phyloP scores from a whole-genome alignment of 1,140 invertebrate genomes.

The Aphelinus certus region DNA sequence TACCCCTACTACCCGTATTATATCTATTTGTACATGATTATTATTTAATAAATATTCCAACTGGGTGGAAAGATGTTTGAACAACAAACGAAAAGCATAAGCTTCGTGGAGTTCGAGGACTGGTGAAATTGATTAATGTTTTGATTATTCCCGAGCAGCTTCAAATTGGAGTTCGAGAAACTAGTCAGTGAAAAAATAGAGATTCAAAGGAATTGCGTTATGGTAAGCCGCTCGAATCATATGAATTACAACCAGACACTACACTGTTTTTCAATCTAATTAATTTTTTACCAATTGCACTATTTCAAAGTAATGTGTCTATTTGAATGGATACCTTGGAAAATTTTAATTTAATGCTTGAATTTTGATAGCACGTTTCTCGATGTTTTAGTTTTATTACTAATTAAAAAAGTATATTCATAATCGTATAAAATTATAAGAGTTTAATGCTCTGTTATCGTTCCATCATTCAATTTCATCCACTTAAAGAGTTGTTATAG shows the following conservation, averaged over 20 bases:
- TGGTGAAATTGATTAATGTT: slow-evolving; percentile 50
- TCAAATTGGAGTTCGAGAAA: slow-evolving; percentile 95
- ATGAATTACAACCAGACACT: slow-evolving; percentile 35
- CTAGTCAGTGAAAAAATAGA: slow-evolving; percentile 97
- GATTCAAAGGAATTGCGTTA: slow-evolving; percentile 98
- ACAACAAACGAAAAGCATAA: slow-evolving; percentile 28
- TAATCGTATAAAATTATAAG: not conserved
- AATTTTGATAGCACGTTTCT: slow-evolving; percentile 33
- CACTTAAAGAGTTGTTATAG: too few species aligned
- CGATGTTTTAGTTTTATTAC: slow-evolving; percentile 30
- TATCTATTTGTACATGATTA: too few species aligned
- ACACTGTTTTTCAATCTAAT: slow-evolving; percentile 5
- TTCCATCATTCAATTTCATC: too few species aligned
- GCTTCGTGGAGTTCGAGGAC: slow-evolving; percentile 45
- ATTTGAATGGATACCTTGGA: slow-evolving; percentile 20
- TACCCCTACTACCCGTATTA: too few species aligned
- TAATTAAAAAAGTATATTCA: slow-evolving; percentile 13
- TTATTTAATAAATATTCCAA: too few species aligned
- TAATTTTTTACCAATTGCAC: slow-evolving; percentile 4
- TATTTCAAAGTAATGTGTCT: slow-evolving; percentile 11
- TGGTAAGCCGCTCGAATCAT: slow-evolving; percentile 75
- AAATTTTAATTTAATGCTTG: slow-evolving; percentile 22
- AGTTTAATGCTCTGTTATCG: too few species aligned
- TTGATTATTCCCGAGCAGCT: slow-evolving; percentile 69
- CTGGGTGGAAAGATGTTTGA: too few species aligned